Evolutionary conservation across 2,113 vertebrate species (phyloP).

Genomic region (Catagonus wagneri): DNA sequence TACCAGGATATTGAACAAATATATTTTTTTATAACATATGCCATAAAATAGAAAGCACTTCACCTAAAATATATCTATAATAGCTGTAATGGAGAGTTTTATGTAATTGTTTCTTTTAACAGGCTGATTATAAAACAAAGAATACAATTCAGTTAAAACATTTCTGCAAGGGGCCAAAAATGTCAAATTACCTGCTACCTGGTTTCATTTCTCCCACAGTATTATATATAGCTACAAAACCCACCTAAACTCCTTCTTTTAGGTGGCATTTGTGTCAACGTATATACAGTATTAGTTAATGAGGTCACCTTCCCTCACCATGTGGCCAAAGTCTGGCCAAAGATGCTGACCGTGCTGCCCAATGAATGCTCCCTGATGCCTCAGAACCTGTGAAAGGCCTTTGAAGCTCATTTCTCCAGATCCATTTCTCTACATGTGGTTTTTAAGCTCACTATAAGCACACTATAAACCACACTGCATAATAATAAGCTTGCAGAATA

Average conservation of each 20-base stretch:
- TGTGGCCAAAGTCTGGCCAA: not conserved
- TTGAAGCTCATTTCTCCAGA: not conserved
- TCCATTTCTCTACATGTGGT: not conserved
- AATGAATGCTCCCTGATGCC: not conserved
- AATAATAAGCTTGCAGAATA: not conserved
- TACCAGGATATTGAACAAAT: not conserved
- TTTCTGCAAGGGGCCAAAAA: not conserved
- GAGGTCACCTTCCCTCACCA: not conserved
- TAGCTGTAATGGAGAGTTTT: not conserved
- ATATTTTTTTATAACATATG: not conserved
- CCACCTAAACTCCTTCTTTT: not conserved
- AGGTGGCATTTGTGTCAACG: not conserved
- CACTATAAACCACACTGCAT: not conserved
- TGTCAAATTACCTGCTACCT: not conserved
- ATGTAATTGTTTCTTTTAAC: not conserved
- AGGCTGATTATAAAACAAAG: constrained; percentile 39
- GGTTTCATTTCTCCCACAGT: not conserved
- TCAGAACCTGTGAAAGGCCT: not conserved
- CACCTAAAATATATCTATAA: not conserved
- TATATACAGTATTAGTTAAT: not conserved
- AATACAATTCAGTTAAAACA: constrained; percentile 4
- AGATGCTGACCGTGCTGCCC: not conserved
- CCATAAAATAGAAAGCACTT: not conserved
- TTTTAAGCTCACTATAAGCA: not conserved
- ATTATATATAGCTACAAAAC: not conserved